Conservation (phyloP, 1,140 invertebrate species). For the Drosophila trapezifrons region DNA sequence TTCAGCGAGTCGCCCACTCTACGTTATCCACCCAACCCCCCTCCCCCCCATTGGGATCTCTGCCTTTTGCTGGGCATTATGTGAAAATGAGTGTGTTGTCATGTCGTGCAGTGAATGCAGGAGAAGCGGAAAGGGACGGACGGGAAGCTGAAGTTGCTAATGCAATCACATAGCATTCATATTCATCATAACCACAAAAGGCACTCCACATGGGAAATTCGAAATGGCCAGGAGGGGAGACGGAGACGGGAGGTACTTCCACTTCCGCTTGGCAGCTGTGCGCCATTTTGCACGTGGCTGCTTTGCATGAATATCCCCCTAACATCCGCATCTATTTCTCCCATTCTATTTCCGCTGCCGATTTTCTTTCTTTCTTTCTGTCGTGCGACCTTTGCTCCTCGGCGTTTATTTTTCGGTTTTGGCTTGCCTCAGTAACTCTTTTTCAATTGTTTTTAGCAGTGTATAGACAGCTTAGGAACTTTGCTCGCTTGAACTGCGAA, state of each 20-base stretch:
- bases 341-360: slow-evolving; percentile 11
- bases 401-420: slow-evolving; percentile 16
- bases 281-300: slow-evolving; percentile 59
- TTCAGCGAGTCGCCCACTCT: slow-evolving; percentile 7
- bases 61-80: slow-evolving; percentile 37
- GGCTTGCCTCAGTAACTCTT: slow-evolving; percentile 7
- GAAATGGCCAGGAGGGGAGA: background rate
- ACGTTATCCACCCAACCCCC: background rate
- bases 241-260: slow-evolving; percentile 6
- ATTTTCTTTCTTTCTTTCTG: slow-evolving; percentile 21
- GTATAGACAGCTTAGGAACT: background rate
- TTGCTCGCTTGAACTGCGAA: background rate
- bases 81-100: slow-evolving; percentile 69
- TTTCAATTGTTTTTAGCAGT: slow-evolving; percentile 26
- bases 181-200: slow-evolving; percentile 82
- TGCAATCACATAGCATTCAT: slow-evolving; percentile 82
- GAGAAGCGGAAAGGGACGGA: slow-evolving; percentile 5
- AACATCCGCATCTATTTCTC: slow-evolving; percentile 12
- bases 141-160: slow-evolving; percentile 71
- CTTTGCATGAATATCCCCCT: slow-evolving; percentile 30
- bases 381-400: slow-evolving; percentile 4
- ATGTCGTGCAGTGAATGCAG: slow-evolving; percentile 35
- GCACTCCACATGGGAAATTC: slow-evolving; percentile 63
- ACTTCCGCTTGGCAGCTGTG: slow-evolving; percentile 50
- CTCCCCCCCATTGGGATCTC: background rate